A percentile compares a stretch with the other conserved stretches of the same genome.
phyloP scores from a whole-genome alignment of 2,888 invertebrate genomes.

The Nephrotoma flavescens region DNA sequence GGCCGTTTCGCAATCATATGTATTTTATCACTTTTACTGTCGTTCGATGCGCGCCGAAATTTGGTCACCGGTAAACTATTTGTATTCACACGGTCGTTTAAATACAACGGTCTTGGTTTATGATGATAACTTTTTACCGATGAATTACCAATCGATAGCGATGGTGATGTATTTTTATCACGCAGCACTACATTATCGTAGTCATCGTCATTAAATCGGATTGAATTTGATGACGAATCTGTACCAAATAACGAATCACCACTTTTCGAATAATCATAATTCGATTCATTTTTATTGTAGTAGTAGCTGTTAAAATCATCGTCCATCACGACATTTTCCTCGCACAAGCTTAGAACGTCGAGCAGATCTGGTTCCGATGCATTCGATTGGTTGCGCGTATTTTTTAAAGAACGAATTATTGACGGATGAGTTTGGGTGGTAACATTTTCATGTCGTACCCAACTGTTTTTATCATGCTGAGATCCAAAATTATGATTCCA shows the following conservation, averaged over 20 bases:
- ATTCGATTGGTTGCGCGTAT: background rate
- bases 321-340: slow-evolving; percentile 12
- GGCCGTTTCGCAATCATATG: slow-evolving; percentile 22
- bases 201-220: slow-evolving; percentile 8
- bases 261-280: slow-evolving; percentile 7
- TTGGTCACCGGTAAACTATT: slow-evolving; percentile 1
- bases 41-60: background rate
- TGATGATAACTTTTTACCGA: background rate
- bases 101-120: background rate
- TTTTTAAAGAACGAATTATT: background rate
- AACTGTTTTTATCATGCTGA: background rate
- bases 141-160: background rate
- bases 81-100: background rate
- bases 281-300: background rate
- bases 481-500: background rate
- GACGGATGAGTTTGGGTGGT: slow-evolving; percentile 8
- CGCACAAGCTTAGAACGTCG: slow-evolving; percentile 29
- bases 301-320: slow-evolving; percentile 8
- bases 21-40: slow-evolving; percentile 14
- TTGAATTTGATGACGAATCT: slow-evolving; percentile 8
- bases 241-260: background rate
- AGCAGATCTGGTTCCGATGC: slow-evolving; percentile 27
- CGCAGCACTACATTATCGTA: slow-evolving; percentile 24
- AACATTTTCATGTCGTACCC: slow-evolving; percentile 8
- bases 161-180: slow-evolving; percentile 17